Percentiles rank a stretch among this genome's conserved stretches.
phyloP scores from a whole-genome alignment of 2,888 invertebrate genomes.

The Epiblema foenella region DNA sequence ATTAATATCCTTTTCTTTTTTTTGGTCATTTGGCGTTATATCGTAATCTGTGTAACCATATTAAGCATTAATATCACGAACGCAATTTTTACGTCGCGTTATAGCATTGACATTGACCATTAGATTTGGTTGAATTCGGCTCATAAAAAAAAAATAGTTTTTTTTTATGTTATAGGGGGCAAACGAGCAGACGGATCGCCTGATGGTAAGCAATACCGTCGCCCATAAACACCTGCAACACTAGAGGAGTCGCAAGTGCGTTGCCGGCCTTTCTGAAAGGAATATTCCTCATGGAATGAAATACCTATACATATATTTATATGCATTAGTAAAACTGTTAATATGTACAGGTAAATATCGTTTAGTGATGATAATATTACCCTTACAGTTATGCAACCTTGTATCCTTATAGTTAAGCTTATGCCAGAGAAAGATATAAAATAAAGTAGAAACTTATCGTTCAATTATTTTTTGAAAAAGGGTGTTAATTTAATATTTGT shows the following conservation, averaged over 20 bases:
- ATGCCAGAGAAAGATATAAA: not conserved
- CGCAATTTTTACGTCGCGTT: not conserved
- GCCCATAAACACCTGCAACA: too few relatives aligned
- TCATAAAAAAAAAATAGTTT: too few relatives aligned
- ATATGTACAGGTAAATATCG: not conserved
- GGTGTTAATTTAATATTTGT: not conserved
- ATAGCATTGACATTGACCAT: too few relatives aligned
- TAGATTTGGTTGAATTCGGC: too few relatives aligned
- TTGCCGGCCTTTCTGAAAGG: too few relatives aligned
- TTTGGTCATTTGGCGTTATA: constrained; percentile 8
- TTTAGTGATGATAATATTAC: not conserved
- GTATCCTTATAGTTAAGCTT: constrained; percentile 13
- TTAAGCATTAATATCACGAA: not conserved
- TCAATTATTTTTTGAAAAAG: not conserved
- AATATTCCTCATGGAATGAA: not conserved
- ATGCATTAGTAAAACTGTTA: not conserved
- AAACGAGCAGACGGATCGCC: too few relatives aligned
- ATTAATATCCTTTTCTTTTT: not conserved
- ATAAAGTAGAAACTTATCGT: not conserved
- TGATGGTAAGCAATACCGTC: too few relatives aligned
- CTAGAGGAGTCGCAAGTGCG: too few relatives aligned
- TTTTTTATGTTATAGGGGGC: too few relatives aligned
- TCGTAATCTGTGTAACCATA: not conserved
- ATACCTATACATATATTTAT: not conserved
- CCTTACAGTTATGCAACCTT: constrained; percentile 32